These are phyloP conservation scores for Drosophila heteroneura DNA, from an alignment of 2,888 invertebrate genomes.

Conservation along the genomic window DNA sequence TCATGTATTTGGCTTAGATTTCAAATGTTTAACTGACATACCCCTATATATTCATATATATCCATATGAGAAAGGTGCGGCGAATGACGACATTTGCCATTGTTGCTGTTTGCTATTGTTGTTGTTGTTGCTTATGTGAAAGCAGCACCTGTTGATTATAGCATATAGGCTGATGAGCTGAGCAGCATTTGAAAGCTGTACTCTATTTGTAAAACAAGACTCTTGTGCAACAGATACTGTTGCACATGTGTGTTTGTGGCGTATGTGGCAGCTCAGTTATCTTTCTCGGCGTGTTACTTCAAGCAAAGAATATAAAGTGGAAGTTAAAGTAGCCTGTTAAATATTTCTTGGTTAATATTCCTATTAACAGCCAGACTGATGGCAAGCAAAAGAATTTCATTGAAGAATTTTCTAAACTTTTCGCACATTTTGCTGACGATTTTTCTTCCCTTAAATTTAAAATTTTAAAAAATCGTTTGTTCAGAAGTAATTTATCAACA, in stretches of 20 bases:
- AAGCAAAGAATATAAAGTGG: neutral
- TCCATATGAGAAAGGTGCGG: slow-evolving; percentile 48
- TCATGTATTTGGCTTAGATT: slow-evolving; percentile 56
- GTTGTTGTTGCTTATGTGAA: slow-evolving; percentile 12
- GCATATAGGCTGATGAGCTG: neutral
- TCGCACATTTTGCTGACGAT: accelerated
- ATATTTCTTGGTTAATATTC: neutral
- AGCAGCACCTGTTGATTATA: slow-evolving; percentile 35
- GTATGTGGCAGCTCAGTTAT: neutral
- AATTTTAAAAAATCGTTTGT: neutral
- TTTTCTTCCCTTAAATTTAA: neutral
- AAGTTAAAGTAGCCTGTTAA: neutral
- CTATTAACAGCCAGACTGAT: neutral
- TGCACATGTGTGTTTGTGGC: neutral
- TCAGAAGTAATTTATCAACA: neutral
- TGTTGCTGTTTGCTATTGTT: slow-evolving; percentile 28
- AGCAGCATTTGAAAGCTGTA: slow-evolving; percentile 7
- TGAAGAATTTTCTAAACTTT: neutral
- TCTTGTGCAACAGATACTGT: neutral
- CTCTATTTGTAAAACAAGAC: neutral
- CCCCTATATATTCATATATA: neutral
- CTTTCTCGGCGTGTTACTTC: too few relatives aligned
- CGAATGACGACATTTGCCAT: slow-evolving; percentile 48
- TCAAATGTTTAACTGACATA: slow-evolving; percentile 50
- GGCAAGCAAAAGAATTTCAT: neutral